phyloP scores from a whole-genome alignment of 2,888 invertebrate genomes.

The Ophion obscuratus region DNA sequence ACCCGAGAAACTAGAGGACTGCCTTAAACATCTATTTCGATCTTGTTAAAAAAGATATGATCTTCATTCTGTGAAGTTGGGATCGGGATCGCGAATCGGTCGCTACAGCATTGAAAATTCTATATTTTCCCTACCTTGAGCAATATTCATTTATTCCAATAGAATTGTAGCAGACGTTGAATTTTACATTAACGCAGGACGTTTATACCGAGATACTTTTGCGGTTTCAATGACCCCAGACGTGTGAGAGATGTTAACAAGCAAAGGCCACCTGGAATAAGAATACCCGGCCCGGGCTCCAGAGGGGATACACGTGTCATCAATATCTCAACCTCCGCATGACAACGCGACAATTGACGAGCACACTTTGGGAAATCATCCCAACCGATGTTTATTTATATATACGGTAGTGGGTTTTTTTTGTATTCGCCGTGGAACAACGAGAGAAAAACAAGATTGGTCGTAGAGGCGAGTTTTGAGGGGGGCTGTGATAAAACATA shows the following conservation, averaged over 20 bases:
- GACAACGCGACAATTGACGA: constrained; percentile 11
- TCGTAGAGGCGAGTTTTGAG: neutral
- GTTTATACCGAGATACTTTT: constrained; percentile 10
- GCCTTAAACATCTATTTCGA: neutral
- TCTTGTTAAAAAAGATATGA: neutral
- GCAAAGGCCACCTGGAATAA: constrained; percentile 19
- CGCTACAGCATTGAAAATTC: neutral
- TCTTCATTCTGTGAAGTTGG: neutral
- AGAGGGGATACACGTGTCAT: constrained; percentile 8
- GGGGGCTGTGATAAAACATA: neutral
- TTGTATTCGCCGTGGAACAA: neutral
- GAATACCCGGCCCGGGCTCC: neutral
- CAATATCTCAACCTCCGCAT: constrained; percentile 1
- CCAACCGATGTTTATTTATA: constrained; percentile 10
- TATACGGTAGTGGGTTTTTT: neutral
- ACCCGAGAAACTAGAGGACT: too few species aligned
- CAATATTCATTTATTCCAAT: constrained; percentile 10
- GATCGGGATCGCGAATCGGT: neutral
- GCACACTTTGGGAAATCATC: constrained; percentile 23
- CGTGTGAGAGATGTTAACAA: constrained; percentile 20
- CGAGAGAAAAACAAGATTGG: neutral
- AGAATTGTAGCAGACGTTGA: neutral
- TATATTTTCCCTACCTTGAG: neutral
- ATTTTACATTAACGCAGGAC: neutral
- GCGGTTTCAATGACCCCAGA: constrained; percentile 14